phyloP scores from a whole-genome alignment of 2,888 invertebrate genomes.

The Podotricha telesiphe region DNA sequence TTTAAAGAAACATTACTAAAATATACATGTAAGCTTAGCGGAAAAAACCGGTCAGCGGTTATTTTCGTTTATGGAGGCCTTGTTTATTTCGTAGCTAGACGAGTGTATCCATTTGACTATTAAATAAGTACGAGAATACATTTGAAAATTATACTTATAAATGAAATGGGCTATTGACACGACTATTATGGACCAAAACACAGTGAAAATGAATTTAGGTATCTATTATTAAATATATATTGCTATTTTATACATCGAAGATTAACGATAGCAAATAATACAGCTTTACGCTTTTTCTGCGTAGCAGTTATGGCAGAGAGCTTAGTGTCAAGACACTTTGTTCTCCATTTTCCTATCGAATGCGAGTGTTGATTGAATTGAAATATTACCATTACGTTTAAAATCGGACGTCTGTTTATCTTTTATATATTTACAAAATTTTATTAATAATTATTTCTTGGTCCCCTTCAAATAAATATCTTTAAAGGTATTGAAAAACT shows the following conservation, averaged over 20 bases:
- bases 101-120: neutral
- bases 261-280: too few relatives aligned
- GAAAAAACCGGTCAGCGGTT: too few relatives aligned
- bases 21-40: neutral
- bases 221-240: neutral
- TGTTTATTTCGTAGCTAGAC: neutral
- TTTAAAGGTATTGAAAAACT: neutral
- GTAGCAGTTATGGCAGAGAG: too few relatives aligned
- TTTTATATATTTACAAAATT: too few relatives aligned
- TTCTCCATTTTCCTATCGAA: too few relatives aligned
- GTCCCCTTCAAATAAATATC: neutral
- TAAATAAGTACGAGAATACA: constrained; percentile 5
- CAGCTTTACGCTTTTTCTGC: too few relatives aligned
- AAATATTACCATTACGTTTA: neutral
- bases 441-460: neutral
- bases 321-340: too few relatives aligned
- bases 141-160: too few relatives aligned
- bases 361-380: too few relatives aligned
- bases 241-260: too few relatives aligned
- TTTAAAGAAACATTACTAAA: neutral
- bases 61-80: neutral
- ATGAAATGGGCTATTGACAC: neutral
- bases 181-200: neutral
- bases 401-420: neutral
- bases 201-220: neutral